Percentiles rank a stretch among this genome's conserved stretches.
phyloP scores from a whole-genome alignment of 2,113 vertebrate species.

The Morone saxatilis region DNA sequence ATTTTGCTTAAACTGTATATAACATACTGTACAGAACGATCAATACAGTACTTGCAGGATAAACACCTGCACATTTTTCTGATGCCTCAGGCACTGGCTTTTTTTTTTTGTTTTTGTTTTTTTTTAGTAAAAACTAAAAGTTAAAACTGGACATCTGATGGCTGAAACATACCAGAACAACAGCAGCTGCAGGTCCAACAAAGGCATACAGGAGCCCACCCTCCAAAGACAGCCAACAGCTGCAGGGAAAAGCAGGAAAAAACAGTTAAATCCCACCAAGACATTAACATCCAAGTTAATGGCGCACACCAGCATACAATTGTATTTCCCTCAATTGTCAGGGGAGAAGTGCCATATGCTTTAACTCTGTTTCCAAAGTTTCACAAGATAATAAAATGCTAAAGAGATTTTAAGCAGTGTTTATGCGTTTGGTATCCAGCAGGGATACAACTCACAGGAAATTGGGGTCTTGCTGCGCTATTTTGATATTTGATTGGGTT shows the following conservation, averaged over 20 bases:
- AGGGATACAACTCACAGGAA: slow-evolving; percentile 77
- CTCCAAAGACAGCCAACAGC: slow-evolving; percentile 99
- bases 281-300: slow-evolving; percentile 86
- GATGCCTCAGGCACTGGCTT: background rate
- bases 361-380: slow-evolving; percentile 71
- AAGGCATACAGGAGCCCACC: slow-evolving; percentile 98
- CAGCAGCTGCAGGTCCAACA: slow-evolving; percentile 97
- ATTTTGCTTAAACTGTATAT: background rate
- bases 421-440: slow-evolving; percentile 77
- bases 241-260: slow-evolving; percentile 74
- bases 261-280: slow-evolving; percentile 82
- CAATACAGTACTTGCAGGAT: background rate
- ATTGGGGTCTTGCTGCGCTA: slow-evolving; percentile 75
- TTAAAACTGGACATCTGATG: slow-evolving; percentile 12
- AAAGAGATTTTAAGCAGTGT: slow-evolving; percentile 82
- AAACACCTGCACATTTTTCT: background rate
- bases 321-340: slow-evolving; percentile 68
- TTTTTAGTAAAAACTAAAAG: background rate
- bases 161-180: slow-evolving; percentile 92
- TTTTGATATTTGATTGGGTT: slow-evolving; percentile 75
- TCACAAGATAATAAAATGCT: slow-evolving; percentile 72
- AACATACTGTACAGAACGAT: background rate
- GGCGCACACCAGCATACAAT: slow-evolving; percentile 67
- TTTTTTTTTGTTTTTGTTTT: background rate
- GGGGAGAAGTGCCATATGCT: slow-evolving; percentile 68